Percentiles rank a stretch among this genome's conserved stretches.
These are phyloP conservation scores for Darevskia mixta DNA, from an alignment of 2,797 vertebrate species.

Conservation along the genomic window DNA sequence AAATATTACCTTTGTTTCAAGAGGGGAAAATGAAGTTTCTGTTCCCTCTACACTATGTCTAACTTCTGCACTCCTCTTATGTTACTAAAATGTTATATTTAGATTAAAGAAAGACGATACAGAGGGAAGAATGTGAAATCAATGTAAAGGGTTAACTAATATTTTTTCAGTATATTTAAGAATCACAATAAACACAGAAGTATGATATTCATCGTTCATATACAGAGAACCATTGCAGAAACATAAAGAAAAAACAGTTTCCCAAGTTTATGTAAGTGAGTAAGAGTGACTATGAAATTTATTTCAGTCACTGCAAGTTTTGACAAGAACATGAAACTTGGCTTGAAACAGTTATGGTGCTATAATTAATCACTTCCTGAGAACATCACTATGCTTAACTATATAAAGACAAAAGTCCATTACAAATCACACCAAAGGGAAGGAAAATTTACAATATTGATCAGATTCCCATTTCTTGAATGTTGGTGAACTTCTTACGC, in stretches of 20 bases:
- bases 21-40: slow-evolving; percentile 48
- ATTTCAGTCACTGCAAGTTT: slow-evolving; percentile 69
- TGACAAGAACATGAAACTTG: slow-evolving; percentile 66
- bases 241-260: slow-evolving; percentile 46
- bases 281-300: slow-evolving; percentile 62
- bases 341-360: slow-evolving; percentile 50
- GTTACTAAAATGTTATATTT: slow-evolving; percentile 55
- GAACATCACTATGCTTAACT: slow-evolving; percentile 38
- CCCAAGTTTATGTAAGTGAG: slow-evolving; percentile 52
- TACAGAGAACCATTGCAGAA: slow-evolving; percentile 59
- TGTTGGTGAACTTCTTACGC: not conserved
- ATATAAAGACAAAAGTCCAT: slow-evolving; percentile 43
- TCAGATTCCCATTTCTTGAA: slow-evolving; percentile 5
- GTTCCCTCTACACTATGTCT: slow-evolving; percentile 58
- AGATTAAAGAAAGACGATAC: slow-evolving; percentile 52
- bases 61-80: slow-evolving; percentile 63
- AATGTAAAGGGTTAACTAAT: slow-evolving; percentile 64
- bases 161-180: slow-evolving; percentile 56
- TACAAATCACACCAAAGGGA: slow-evolving; percentile 54
- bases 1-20: slow-evolving; percentile 63
- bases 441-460: slow-evolving; percentile 41
- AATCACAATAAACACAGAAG: slow-evolving; percentile 58
- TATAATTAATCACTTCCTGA: slow-evolving; percentile 61
- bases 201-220: slow-evolving; percentile 54
- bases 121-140: slow-evolving; percentile 60